Evolutionary conservation across 64 coral and sea anemone species (phyloP), one percentile per base, ranked within the genome.

Genomic region (Porites australiensis): DNA sequence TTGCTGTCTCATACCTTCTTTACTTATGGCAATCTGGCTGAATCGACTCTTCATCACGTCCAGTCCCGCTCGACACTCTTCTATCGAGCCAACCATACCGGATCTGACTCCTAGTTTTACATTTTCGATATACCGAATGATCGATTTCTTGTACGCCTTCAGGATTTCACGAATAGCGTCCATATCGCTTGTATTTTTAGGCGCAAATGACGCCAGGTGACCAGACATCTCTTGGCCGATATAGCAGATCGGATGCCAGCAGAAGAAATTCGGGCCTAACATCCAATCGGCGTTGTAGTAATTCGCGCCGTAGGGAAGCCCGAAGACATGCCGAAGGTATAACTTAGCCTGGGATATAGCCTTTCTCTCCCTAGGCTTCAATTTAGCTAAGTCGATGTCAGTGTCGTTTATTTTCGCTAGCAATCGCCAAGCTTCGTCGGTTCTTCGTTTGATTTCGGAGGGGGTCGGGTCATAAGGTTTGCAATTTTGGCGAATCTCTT

Each of bases 231-330:
- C 44, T 44, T 16, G 75, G 13, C 57, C 58, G 2, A 96, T 72
- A 21, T 64, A 15, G 72, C 98, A 99, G 23, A 99, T 92, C 5
- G 91, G 84, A 13, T 92, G 77, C 90, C 74, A 94, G 13, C 98
- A 99, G 22, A 99, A 96, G 23, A 89, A 86, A 67, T 99, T 95
- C 0, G 98, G 98, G 3, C 98, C 98, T 47, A 99, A 65, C 98
- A 99, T 96, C 98, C 98, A 99, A 18, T 99, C 98, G 6, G 91
- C 98, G 6, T 59, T 86, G 37, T 99, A 99, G 44, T 99, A 99
- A 54, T 96, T 96, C 11, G 50, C 50, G 13, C 83, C 98, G 37
- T 82, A 96, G 0, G 91, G 88, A 8, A 53, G 27, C 8, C 94
- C 91, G 70, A 99, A 99, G 43, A 51, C 75, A 44, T 94, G 88